Evolutionary conservation across 2,888 invertebrate genomes (phyloP).

Genomic region (Drosophila paracracens): DNA sequence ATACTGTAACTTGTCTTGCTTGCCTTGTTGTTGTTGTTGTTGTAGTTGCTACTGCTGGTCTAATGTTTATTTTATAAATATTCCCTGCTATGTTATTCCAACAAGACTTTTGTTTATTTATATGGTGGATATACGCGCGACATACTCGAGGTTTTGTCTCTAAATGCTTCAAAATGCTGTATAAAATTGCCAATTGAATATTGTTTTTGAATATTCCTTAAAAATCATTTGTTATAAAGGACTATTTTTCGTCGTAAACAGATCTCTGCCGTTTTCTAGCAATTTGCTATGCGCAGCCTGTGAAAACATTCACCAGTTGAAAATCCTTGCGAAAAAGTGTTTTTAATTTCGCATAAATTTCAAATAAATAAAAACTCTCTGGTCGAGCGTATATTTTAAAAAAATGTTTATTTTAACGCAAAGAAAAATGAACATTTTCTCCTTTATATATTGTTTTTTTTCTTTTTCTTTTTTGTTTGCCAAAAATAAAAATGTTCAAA

Average conservation of each 20-base stretch:
- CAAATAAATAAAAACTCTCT: conserved; percentile 69
- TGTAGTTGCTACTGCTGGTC: conserved; percentile 45
- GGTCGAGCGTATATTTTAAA: conserved; percentile 44
- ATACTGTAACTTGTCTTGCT: conserved; percentile 46
- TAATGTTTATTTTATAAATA: conserved; percentile 78
- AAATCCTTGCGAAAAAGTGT: conserved; percentile 75
- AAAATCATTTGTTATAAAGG: conserved; percentile 1
- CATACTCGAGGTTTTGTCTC: conserved; percentile 63
- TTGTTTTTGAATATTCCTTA: conserved; percentile 20
- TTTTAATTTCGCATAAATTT: conserved; percentile 79
- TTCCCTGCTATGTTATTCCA: conserved; percentile 73
- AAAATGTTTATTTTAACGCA: conserved; percentile 79
- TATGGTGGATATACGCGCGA: conserved; percentile 67
- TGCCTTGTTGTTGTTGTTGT: conserved; percentile 6
- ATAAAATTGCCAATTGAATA: conserved; percentile 34
- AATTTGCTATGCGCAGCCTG: conserved; percentile 59
- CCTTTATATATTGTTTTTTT: conserved; percentile 40
- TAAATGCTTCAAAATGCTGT: conserved; percentile 33
- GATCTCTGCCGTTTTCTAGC: conserved; percentile 8
- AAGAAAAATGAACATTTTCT: conserved; percentile 66
- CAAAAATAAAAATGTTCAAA: conserved; percentile 78
- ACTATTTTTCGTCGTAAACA: background rate
- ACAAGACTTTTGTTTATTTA: conserved; percentile 77
- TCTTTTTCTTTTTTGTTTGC: conserved; percentile 21
- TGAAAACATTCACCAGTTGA: conserved; percentile 61